Percentiles rank a stretch among this genome's conserved stretches.
These are phyloP conservation scores for Spodoptera litura DNA, from an alignment of 1,140 invertebrate genomes.

Conservation along the genomic window DNA sequence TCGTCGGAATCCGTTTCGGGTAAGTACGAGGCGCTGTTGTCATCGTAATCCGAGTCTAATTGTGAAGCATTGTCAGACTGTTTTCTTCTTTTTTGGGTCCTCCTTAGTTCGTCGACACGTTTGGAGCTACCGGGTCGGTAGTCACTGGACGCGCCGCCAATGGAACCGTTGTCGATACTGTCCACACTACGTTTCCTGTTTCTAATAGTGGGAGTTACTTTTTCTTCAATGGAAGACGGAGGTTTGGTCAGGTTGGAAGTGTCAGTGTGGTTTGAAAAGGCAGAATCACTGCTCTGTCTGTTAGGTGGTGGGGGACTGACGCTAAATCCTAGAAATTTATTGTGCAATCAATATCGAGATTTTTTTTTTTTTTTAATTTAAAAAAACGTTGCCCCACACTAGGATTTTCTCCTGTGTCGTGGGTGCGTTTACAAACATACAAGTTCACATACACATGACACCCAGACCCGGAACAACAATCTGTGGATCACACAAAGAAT, in stretches of 20 bases:
- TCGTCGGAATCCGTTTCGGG: constrained; percentile 77
- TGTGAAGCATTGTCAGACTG: constrained; percentile 54
- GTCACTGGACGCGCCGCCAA: constrained; percentile 26
- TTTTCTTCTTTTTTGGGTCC: constrained; percentile 59
- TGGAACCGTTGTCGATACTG: constrained; percentile 29
- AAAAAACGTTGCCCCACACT: too few relatives aligned
- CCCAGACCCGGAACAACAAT: too few relatives aligned
- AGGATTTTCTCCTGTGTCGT: too few relatives aligned
- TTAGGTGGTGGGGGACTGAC: constrained; percentile 66
- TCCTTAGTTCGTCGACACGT: constrained; percentile 70
- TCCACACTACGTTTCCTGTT: constrained; percentile 45
- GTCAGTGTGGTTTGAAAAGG: constrained; percentile 79
- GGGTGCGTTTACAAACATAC: too few relatives aligned
- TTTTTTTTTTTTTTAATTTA: too few relatives aligned
- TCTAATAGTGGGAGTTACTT: constrained; percentile 28
- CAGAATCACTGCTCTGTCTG: constrained; percentile 82
- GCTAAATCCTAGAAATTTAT: constrained; percentile 66
- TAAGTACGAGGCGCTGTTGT: constrained; percentile 64
- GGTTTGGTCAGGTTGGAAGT: constrained; percentile 70
- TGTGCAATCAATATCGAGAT: neutral
- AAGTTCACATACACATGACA: too few relatives aligned
- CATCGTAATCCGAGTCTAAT: constrained; percentile 76
- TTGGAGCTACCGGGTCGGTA: constrained; percentile 60
- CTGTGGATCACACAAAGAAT: too few relatives aligned
- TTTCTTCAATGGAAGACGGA: constrained; percentile 54